Evolutionary conservation across 2,797 vertebrate genomes (phyloP), one percentile per base, ranked within the genome.

Genomic region (Spinus pinus): DNA sequence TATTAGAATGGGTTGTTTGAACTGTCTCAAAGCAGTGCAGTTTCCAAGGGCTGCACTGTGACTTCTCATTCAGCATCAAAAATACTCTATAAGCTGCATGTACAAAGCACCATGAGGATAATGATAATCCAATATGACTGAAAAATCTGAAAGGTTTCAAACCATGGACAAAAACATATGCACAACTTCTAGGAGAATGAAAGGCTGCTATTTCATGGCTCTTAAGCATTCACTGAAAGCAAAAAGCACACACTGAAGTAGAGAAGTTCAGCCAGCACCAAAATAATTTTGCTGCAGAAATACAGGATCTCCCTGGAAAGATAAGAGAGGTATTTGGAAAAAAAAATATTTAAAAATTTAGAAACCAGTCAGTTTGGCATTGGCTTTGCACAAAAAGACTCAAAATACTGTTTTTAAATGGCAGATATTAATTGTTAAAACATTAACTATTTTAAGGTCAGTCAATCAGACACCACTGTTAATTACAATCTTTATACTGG

Each of bases 91-190:
- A 60, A 50, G 4, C 27, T 30, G 6, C 44, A 67, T 4, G n/a
- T n/a, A 0, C 24, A 17, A 54, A 60, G 14, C 8, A 11, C 27
- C 50, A n/a, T 0, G 0, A 65, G 53, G 51, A 54, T 30, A 6
- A 21, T 3, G 7, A 31, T 41, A 49, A 41, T 23, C 30, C 75
- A 64, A 0, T 30, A 25, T 3, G 4, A 53, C 1, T 46, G 44
- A 37, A 69, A 73, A 90, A 58, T 4, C 35, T 66, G 44, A 81
- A 61, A 51, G 6, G 31, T 41, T 74, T 53, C n/a, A 84, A 73
- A 39, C 31, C 7, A 23, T 10, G 54, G 60, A n/a, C 10, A 53
- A 78, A 64, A 69, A 50, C 19, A 50, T 2, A 27, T 4, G 2
- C 13, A 44, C 6, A 22, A 12, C 20, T 66, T 25, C 62, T 1